Percentiles rank a stretch among this genome's conserved stretches.
Evolutionary conservation across 1,140 invertebrate species (phyloP).

Genomic region (Sesamia nonagrioides): DNA sequence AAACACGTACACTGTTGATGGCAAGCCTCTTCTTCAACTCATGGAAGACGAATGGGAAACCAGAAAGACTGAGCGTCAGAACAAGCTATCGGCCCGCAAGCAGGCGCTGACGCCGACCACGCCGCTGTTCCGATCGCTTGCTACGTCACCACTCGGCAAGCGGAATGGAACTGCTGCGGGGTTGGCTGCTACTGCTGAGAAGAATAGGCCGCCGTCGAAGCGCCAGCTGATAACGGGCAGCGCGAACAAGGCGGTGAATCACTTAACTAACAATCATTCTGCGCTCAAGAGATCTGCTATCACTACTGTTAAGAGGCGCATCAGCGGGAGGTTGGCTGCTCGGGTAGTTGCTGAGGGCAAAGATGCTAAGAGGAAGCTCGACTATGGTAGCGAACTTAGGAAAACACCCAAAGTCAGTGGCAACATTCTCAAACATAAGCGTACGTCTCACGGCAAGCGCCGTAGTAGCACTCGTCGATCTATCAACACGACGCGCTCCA

Average conservation of each 20-base stretch:
- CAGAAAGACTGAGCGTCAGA: conserved; percentile 82
- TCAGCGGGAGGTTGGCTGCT: conserved; percentile 78
- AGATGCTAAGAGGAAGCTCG: conserved; percentile 74
- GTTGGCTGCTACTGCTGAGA: conserved; percentile 68
- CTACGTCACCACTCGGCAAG: conserved; percentile 81
- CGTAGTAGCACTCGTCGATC: conserved; percentile 68
- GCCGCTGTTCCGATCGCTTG: conserved; percentile 71
- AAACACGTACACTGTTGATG: conserved; percentile 88
- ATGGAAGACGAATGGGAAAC: conserved; percentile 88
- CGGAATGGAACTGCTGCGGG: conserved; percentile 80
- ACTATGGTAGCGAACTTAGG: conserved; percentile 68
- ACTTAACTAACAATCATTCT: conserved; percentile 70
- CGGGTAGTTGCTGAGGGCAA: conserved; percentile 65
- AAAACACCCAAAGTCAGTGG: conserved; percentile 78
- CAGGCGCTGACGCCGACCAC: conserved; percentile 76
- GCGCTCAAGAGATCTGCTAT: conserved; percentile 79
- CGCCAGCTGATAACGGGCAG: conserved; percentile 80
- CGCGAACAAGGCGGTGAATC: conserved; percentile 72
- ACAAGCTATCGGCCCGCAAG: conserved; percentile 79
- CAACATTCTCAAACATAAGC: conserved; percentile 83
- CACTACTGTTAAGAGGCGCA: conserved; percentile 81
- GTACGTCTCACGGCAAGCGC: conserved; percentile 72
- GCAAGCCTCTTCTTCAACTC: conserved; percentile 87
- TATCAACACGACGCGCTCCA: conserved; percentile 60
- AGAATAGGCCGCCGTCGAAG: conserved; percentile 74